phyloP scores from a whole-genome alignment of 1,140 invertebrate species.

The Ips nitidus region DNA sequence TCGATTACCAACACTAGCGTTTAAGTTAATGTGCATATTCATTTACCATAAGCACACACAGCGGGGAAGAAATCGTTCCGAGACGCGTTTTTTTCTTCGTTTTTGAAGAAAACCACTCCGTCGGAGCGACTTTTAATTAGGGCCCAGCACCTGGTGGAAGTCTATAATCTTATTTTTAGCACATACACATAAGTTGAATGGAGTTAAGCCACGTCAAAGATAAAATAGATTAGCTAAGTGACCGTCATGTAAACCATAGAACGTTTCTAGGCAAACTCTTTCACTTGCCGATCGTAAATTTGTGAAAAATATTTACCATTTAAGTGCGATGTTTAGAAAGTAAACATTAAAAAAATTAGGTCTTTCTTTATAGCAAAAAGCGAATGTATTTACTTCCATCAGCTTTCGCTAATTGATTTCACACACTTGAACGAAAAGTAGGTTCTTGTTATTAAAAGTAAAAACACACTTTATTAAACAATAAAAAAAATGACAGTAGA shows the following conservation, averaged over 20 bases:
- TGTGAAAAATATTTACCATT: background rate
- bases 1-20: slow-evolving; percentile 4
- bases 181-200: too few relatives aligned
- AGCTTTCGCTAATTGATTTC: slow-evolving; percentile 3
- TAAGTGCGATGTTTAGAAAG: background rate
- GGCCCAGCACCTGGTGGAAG: too few relatives aligned
- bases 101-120: background rate
- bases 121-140: background rate
- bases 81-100: background rate
- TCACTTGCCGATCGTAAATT: background rate
- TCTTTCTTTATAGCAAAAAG: background rate
- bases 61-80: background rate
- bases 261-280: too few relatives aligned
- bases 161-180: too few relatives aligned
- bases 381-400: background rate
- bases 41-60: slow-evolving; percentile 4
- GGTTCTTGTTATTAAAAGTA: background rate
- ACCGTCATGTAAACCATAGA: too few relatives aligned
- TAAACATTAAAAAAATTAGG: background rate
- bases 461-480: background rate
- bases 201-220: too few relatives aligned
- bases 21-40: slow-evolving; percentile 2
- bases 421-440: background rate
- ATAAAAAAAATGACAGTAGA: background rate
- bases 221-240: too few relatives aligned